Base-by-base conservation (phyloP, 2,888 invertebrate species). In the Meta bourneti region DNA sequence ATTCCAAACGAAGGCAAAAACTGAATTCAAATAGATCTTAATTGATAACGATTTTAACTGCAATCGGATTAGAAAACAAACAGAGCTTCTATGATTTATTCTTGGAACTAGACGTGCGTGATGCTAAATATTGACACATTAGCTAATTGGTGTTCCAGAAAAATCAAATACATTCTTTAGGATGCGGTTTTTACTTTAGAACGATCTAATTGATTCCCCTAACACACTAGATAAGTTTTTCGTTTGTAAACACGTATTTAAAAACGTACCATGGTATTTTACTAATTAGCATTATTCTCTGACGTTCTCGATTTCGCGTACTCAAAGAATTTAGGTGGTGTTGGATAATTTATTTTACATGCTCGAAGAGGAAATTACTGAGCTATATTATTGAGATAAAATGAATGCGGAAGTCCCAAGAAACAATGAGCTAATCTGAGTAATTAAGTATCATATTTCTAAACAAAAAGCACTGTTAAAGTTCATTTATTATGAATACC, bases 61-160 rank as follows among this genome's bases (percentile, higher is more conserved):
- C 20, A 72, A 72, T n/a, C 6, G 19, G n/a, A 61, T 61, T 0
- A 9, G 4, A 34, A 34, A 34, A 34, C 34, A 34, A 16, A 16
- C 8, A 61, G 11, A 61, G 13, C 61, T 61, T 16, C 16, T 9
- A 16, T 61, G 13, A 61, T 11, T 6, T 78, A 16, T n/a, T n/a
- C 51, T 48, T 0, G 19, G 7, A 7, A 52, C 1, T 51, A 16
- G 13, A 81, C n/a, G 6, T 20, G 34, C 6, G 34, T 5, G 19
- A 72, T 51, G 61, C 20, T 61, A 75, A 84, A 75, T 84, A 54
- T 75, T 84, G 84, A 75, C 84, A 48, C 48, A 61, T 84, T 54
- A 74, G 75, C 75, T 61, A 84, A 84, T 84, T 84, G 74, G 48
- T n/a, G 8, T 54, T 20, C 6, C 71, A 7, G 52, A 71, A 72